A percentile compares a stretch with the other conserved stretches of the same genome.
These are phyloP conservation scores for Zosterops japonicus DNA, from an alignment of 2,113 vertebrate genomes.

Conservation along the genomic window DNA sequence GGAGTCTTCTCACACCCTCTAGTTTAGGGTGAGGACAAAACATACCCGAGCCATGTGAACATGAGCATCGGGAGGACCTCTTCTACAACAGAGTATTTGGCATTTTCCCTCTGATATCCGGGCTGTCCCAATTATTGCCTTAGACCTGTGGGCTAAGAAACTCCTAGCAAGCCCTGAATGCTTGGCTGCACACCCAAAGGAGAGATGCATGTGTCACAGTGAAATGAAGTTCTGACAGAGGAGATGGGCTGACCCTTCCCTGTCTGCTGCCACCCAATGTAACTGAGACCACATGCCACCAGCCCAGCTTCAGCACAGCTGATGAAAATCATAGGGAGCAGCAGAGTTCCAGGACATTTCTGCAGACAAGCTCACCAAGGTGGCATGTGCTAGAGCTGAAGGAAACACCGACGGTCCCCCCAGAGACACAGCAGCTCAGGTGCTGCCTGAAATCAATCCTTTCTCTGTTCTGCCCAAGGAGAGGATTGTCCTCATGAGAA, in stretches of 20 bases:
- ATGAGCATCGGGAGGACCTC: neutral
- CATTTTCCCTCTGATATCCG: neutral
- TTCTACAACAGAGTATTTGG: neutral
- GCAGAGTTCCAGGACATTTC: neutral
- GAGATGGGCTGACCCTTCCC: neutral
- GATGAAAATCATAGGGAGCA: neutral
- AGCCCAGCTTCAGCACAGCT: neutral
- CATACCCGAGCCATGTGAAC: neutral
- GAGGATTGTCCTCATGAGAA: neutral
- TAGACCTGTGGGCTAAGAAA: neutral
- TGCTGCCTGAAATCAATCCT: neutral
- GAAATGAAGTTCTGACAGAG: neutral
- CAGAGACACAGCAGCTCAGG: neutral
- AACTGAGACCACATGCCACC: neutral
- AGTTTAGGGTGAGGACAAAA: neutral
- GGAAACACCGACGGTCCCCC: neutral
- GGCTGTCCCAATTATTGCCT: neutral
- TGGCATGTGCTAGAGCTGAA: neutral
- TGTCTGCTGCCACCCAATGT: neutral
- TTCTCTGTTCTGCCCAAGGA: neutral
- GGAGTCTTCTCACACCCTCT: neutral
- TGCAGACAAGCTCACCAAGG: neutral
- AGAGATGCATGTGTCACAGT: accelerated
- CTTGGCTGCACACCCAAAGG: neutral
- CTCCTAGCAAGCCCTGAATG: neutral